phyloP scores from a whole-genome alignment of 53 echinoderm and acorn worm species.

The Stichopus horrens region DNA sequence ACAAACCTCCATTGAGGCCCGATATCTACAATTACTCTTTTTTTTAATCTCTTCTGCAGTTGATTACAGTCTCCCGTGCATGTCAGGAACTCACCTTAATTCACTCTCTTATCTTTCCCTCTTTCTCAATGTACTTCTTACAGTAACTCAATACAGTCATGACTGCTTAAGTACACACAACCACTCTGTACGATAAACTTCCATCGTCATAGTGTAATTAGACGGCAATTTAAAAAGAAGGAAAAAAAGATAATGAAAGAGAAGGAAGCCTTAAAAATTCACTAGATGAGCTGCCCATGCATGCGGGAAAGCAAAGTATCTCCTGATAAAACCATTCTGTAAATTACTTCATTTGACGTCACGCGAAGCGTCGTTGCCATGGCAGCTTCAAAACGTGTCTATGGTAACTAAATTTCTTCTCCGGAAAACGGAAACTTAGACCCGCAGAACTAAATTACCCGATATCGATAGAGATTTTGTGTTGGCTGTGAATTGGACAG shows the following conservation, averaged over 20 bases:
- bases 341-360: constrained; percentile 38
- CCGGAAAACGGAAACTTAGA: constrained; percentile 40
- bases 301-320: constrained; percentile 8
- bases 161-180: neutral
- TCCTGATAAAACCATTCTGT: constrained; percentile 6
- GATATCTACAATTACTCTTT: too few species aligned
- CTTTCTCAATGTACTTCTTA: too few species aligned
- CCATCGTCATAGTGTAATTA: neutral
- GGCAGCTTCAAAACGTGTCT: constrained; percentile 34
- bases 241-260: neutral
- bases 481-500: neutral
- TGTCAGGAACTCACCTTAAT: too few species aligned
- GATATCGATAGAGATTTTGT: neutral
- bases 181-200: neutral
- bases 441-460: constrained; percentile 21
- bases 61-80: too few species aligned
- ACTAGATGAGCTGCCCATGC: constrained; percentile 24
- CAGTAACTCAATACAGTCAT: neutral
- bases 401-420: constrained; percentile 36
- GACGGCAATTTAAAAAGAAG: neutral
- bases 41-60: too few species aligned
- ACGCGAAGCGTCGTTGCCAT: constrained; percentile 31
- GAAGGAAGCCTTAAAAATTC: neutral
- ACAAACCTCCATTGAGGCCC: too few species aligned
- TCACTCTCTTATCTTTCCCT: too few species aligned